Evolutionary conservation across 2,797 vertebrate species (phyloP), one percentile per base, ranked within the genome.

Genomic region (Margarornis squamiger): DNA sequence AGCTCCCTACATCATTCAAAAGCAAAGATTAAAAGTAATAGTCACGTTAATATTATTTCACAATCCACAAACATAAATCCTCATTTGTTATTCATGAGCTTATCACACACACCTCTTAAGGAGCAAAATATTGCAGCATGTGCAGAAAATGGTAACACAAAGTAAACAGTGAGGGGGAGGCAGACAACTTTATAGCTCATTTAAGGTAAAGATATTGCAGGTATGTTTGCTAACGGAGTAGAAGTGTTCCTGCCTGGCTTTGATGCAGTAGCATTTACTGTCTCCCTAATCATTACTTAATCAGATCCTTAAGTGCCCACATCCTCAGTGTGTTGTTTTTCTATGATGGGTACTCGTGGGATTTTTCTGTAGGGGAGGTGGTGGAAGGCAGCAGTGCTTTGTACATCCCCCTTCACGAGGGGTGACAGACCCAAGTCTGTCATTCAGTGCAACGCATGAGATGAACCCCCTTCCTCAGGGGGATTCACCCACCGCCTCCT

Each of bases 41-140:
- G 89, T 78, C 94, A 84, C 16, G 18, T 94, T 95, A 95, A 93
- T 94, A 90, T 96, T 92, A 92, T 96, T 96, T 95, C 88, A 87
- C 65, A 86, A 87, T 88, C 91, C 91, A 91, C 93, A 96, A 96
- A 93, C 75, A 96, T 91, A 96, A 97, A 94, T 93, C 93, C 91
- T 95, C 87, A 95, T 97, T 96, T 95, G 92, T 91, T 96, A 97
- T 97, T 96, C 94, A 96, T 96, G 91, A 96, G 96, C 49, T 93
- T 90, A 95, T 94, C 90, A 94, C 81, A 90, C 67, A 81, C 58
- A 88, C 72, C 87, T 94, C 92, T 91, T 82, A 80, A 88, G 63
- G 22, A 95, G 72, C 78, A 92, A 90, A 95, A 96, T 89, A 95
- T 32, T 95, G 95, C 92, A 90, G 76, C 86, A 59, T 88, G 65